phyloP scores from a whole-genome alignment of 2,888 invertebrate species.

The Dasypolia templi region DNA sequence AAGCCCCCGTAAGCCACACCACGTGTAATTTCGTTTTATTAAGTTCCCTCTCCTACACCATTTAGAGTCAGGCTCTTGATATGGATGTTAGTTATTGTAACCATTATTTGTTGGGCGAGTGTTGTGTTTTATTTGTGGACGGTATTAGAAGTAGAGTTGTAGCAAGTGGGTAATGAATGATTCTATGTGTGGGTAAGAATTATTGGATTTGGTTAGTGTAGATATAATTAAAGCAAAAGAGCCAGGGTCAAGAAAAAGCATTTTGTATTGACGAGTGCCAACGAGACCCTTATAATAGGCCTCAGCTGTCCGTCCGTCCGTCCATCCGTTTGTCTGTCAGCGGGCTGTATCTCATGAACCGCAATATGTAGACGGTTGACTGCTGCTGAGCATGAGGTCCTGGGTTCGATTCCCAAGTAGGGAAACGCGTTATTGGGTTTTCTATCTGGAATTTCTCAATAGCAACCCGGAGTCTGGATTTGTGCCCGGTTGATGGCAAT shows the following conservation, averaged over 20 bases:
- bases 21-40: constrained; percentile 84
- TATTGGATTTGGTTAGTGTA: neutral
- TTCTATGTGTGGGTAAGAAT: constrained; percentile 2
- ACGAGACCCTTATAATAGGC: no score
- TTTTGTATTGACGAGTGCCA: no score
- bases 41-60: constrained; percentile 76
- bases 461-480: no score
- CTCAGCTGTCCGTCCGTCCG: no score
- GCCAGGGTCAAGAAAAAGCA: neutral
- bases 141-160: constrained; percentile 1
- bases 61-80: constrained; percentile 69
- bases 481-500: no score
- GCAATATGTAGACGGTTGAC: no score
- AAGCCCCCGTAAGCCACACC: constrained; percentile 74
- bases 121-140: constrained; percentile 26
- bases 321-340: no score
- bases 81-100: constrained; percentile 65
- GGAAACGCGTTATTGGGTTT: no score
- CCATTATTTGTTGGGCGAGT: constrained; percentile 48
- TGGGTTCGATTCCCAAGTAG: no score
- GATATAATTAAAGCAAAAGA: neutral
- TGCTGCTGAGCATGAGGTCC: no score
- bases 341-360: no score
- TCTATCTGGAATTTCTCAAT: no score
- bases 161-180: constrained; percentile 22